Base-by-base conservation (phyloP, 2,888 invertebrate species). In the Ormyrus labotus region DNA sequence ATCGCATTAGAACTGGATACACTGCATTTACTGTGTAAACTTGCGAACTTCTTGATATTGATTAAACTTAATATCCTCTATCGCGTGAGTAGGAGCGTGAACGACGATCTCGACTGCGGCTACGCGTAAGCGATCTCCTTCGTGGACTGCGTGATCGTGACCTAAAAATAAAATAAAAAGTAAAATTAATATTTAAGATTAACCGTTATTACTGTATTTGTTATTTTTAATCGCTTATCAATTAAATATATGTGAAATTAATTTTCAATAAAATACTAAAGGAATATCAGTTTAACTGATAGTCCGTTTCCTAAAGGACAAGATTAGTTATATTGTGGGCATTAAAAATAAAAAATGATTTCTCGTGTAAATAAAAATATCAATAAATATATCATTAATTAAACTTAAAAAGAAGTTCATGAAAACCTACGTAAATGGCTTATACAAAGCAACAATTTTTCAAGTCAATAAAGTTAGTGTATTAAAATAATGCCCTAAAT, bases 71-170 rank as follows among this genome's bases (percentile, higher is more conserved):
- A 80, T 90, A 90, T 87, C 90, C 89, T 88, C 90, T 90, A 84
- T 90, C 90, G 78, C 90, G 90, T 77, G 90, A 90, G 78, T 90
- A 89, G 81, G 90, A 90, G 83, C 90, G 90, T 68, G 90, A 90
- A 83, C 90, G 90, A 83, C 90, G 90, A 83, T 90, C 89, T 84
- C 90, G 89, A 88, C 90, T 90, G 83, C 90, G 89, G 84, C 90
- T 90, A 73, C 90, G 89, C 60, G 90, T 88, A 81, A 88, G 80
- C 13, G 90, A 90, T 85, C 89, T 89, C 82, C 89, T 89, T 7
- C 83, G 88, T 50, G 88, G 90, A 71, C 89, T 90, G 83, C 89
- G 90, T 78, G 90, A 90, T 81, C 89, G 87, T 81, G 90, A 90
- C 85, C 90, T 90, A 90, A 88, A 89, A 90, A 84, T 85, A 71